Evolutionary conservation across 64 coral and sea anemone species (phyloP), one percentile per base, ranked within the genome.

Genomic region (Pocillopora verrucosa): DNA sequence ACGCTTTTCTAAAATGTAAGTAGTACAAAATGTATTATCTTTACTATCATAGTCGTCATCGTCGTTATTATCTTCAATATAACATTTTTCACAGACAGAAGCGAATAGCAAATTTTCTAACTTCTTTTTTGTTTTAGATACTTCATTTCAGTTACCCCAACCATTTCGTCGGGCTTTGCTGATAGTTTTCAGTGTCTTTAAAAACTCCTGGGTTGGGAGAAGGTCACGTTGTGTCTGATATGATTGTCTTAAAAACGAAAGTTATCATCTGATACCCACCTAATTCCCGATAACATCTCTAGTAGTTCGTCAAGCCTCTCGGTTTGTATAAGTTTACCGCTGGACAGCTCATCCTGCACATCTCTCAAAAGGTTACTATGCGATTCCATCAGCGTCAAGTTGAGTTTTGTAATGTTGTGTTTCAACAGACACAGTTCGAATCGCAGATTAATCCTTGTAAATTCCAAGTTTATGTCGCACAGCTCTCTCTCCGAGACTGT

Each of bases 381-480:
- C 25, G 79, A 63, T 82, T 62, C 79, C 34, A 63, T 60, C 79
- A 82, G 25, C 22, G 79, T 82, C 59, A 82, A 34, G 25, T 82
- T 82, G 15, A 76, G 20, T 14, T 34, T 75, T 16, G 61, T 93
- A 59, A 73, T 14, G 58, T 82, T 51, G 13, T 51, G 17, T 65
- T 56, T 34, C 13, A 93, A 68, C 45, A 86, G 82, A 59, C 85
- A 93, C 14, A 88, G 77, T 34, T 93, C 91, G 16, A 82, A 41
- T 34, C 75, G 81, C 34, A 93, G 67, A 79, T 78, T 81, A 57
- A 93, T 76, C 51, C 85, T 86, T 57, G 91, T 82, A 10, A 88
- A 74, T 19, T 93, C 91, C 13, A 63, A 62, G 75, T 93, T 76
- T 24, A 93, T 74, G 76, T 93, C 91, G 6, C 74, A 36, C 16